Base-by-base conservation (phyloP, 2,113 vertebrate genomes). In the Anoura caudifer region DNA sequence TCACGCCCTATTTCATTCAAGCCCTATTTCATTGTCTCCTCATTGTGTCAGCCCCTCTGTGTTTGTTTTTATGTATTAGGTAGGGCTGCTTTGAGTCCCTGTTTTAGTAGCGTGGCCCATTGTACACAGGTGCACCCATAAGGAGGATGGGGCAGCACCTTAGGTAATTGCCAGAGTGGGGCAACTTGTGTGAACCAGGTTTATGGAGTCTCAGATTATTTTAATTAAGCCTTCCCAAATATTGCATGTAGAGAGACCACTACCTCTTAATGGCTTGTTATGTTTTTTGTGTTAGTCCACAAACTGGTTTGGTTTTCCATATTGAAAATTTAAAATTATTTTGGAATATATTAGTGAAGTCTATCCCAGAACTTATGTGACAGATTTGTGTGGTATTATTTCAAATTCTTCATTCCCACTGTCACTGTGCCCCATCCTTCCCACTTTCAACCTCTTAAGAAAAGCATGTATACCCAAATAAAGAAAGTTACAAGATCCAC, bases 251-350 rank as follows among this genome's bases (percentile, higher is more conserved):
- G 61, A 72, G 10, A 65, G 11, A 65, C 47, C 7, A 28, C 15
- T 65, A 15, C 59, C 45, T 95, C 43, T 92, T 56, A 85, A 56
- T 17, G 26, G 12, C 43, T 86, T 70, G 2, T 56, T 56, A 82
- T 41, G 13, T 85, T 96, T 86, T 86, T 52, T 65, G 59, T 73
- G 16, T 87, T 89, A 76, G 52, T 88, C 3, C n/a, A 31, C 17
- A 52, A 63, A 12, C 20, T 61, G 26, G 22, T 43, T 81, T 89
- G 36, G 43, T 17, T 87, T 5, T 54, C 31, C 2, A 17, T 72
- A 31, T 67, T 93, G 72, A 84, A 89, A 90, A 70, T 79, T 67
- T 33, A 91, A 90, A 92, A 77, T 65, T 67, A 24, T 79, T 94
- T 79, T 94, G 33, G 33, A 56, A 52, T 92, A 77, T 87, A 15